Conservation (phyloP, 1,140 invertebrate species). For the Drosophila setifemur region DNA sequence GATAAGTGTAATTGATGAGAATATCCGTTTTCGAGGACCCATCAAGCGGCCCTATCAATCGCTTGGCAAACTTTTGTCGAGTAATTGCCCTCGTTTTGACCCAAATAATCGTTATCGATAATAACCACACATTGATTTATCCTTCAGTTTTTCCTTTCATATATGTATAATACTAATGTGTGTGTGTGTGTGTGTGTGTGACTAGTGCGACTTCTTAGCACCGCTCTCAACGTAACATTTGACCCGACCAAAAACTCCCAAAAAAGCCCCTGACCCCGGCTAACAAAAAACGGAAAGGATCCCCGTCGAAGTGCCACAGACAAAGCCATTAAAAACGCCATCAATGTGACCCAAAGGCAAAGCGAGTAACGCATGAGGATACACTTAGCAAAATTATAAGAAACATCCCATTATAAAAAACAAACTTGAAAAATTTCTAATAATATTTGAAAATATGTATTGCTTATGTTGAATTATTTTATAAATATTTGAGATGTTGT, state of each 20-base stretch:
- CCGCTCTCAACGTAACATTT: constrained; percentile 40
- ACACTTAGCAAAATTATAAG: no score
- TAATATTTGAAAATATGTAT: no score
- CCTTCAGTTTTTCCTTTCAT: constrained; percentile 20
- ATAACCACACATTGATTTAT: constrained; percentile 73
- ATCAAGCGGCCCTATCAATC: neutral
- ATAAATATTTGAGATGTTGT: no score
- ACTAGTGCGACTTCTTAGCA: constrained; percentile 49
- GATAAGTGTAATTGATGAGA: neutral
- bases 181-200: no score
- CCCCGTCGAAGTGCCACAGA: constrained; percentile 52
- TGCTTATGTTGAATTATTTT: neutral
- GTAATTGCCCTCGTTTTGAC: constrained; percentile 46
- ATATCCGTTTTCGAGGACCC: neutral
- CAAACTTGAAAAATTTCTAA: neutral
- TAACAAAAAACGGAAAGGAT: constrained; percentile 28
- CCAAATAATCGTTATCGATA: constrained; percentile 72
- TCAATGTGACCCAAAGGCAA: constrained; percentile 55
- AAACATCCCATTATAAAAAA: neutral
- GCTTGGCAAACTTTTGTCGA: constrained; percentile 21
- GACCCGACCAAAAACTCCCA: constrained; percentile 7
- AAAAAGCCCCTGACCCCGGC: constrained; percentile 6
- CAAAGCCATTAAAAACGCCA: constrained; percentile 73
- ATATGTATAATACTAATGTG: neutral
- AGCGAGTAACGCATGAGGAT: constrained; percentile 12